Percentiles rank a stretch among this genome's conserved stretches.
Evolutionary conservation across 2,888 invertebrate species (phyloP).

Genomic region (Opisthograptis luteolata): DNA sequence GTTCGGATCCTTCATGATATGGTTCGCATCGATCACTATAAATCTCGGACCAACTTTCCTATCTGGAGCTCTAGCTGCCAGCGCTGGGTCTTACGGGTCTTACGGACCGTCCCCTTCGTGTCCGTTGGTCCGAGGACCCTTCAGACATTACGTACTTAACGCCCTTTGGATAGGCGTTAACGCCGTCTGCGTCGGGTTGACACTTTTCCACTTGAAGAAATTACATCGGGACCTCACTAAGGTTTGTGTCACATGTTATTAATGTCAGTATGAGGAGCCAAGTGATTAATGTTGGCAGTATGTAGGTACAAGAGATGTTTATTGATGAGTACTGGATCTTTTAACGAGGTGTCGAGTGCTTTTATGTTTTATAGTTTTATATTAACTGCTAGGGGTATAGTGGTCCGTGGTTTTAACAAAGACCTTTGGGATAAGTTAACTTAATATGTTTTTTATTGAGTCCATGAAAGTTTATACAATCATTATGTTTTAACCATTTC

Average conservation of each 20-base stretch:
- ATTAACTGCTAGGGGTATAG: too few relatives aligned
- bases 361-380: too few relatives aligned
- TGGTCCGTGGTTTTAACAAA: too few relatives aligned
- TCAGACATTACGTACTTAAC: constrained; percentile 95
- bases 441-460: too few relatives aligned
- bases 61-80: constrained; percentile 92
- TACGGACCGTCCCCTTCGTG: constrained; percentile 90
- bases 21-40: constrained; percentile 96
- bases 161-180: constrained; percentile 95
- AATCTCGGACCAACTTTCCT: constrained; percentile 95
- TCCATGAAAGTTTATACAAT: too few relatives aligned
- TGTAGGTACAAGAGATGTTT: not conserved
- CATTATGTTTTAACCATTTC: too few relatives aligned
- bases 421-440: too few relatives aligned
- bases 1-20: constrained; percentile 96
- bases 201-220: constrained; percentile 92
- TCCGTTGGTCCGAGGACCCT: constrained; percentile 93
- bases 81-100: constrained; percentile 88
- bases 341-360: not conserved
- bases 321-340: not conserved
- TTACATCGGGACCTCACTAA: constrained; percentile 92
- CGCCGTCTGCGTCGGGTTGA: constrained; percentile 92
- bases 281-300: constrained; percentile 18
- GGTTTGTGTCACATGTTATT: constrained; percentile 59
- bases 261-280: constrained; percentile 17